Evolutionary conservation across 1,140 invertebrate genomes (phyloP), one percentile per base, ranked within the genome.

Genomic region (Samia ricini): DNA sequence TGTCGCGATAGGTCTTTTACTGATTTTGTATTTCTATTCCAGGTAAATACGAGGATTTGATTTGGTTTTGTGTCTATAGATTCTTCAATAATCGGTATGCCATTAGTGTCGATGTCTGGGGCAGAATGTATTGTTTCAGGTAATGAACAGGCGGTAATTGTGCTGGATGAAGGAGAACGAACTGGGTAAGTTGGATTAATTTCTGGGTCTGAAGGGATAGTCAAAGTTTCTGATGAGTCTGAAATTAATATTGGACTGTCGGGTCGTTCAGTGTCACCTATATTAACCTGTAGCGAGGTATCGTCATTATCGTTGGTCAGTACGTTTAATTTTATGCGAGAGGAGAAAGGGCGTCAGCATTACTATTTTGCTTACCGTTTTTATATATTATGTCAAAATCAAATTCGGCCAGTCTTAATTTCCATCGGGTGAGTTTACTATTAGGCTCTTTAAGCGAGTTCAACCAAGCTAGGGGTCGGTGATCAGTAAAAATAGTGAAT

Each of bases 61-160:
- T 62, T 72, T 4, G 65, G 61, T 63, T 76, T 76, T 1, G 57
- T 66, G 22, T 76, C 66, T 15, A 73, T 66, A 8, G 66, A 68
- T 55, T 69, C 66, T 6, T 66, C 49, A 54, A 73, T 36, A n/a
- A 73, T 71, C 20, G 63, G 55, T 4, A 67, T 69, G 2, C 64
- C 69, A 21, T 59, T 49, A 36, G 64, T 24, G 22, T 68, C 63
- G 10, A 26, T 68, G 23, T 70, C 54, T 50, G 36, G 42, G 23
- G 55, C 49, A 12, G 69, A 68, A 56, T 68, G 50, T 12, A 54
- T 52, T 21, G 64, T 64, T 12, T 33, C 61, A 18, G 19, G 21
- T 18, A 22, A 33, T 21, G 57, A 33, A 21, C 24, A 24, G 50
- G 50, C 42, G 23, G 36, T 24, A 6, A 48, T 19, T 49, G 19